These are phyloP conservation scores for Watsonalla binaria DNA, from an alignment of 2,888 invertebrate species.

Conservation along the genomic window DNA sequence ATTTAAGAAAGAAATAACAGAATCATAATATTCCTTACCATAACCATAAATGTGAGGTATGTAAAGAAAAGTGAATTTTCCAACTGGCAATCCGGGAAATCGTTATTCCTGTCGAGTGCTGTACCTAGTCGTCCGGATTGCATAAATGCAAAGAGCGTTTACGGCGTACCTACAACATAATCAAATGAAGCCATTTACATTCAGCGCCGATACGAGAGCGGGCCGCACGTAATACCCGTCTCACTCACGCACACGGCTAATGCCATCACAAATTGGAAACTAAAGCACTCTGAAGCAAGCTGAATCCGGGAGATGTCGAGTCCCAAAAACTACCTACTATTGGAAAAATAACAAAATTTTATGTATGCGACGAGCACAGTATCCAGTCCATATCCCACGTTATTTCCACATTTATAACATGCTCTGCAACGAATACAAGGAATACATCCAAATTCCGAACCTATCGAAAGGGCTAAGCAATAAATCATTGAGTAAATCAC, in stretches of 20 bases:
- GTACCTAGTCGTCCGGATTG: conserved; percentile 50
- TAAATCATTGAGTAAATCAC: background rate
- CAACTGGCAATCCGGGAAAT: conserved; percentile 26
- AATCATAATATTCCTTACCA: background rate
- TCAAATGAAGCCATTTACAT: conserved; percentile 76
- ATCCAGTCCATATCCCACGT: conserved; percentile 10
- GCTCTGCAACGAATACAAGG: background rate
- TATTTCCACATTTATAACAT: background rate
- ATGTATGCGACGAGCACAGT: conserved; percentile 50
- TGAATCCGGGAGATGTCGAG: conserved; percentile 52
- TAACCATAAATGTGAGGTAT: conserved; percentile 8
- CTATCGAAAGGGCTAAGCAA: background rate
- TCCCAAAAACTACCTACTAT: conserved; percentile 40
- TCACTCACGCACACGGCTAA: conserved; percentile 59
- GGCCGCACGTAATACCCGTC: conserved; percentile 40
- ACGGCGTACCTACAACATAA: conserved; percentile 60
- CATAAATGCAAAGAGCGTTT: conserved; percentile 69
- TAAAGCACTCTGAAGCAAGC: conserved; percentile 45
- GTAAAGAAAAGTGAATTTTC: conserved; percentile 12
- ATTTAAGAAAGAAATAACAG: too few species aligned
- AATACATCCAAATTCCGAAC: background rate
- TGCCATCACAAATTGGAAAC: conserved; percentile 68
- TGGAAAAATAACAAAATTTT: conserved; percentile 67
- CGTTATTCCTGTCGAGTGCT: conserved; percentile 40
- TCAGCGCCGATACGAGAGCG: conserved; percentile 55